These are phyloP conservation scores for Agonopterix subpropinquella DNA, from an alignment of 2,888 invertebrate genomes.

Conservation along the genomic window DNA sequence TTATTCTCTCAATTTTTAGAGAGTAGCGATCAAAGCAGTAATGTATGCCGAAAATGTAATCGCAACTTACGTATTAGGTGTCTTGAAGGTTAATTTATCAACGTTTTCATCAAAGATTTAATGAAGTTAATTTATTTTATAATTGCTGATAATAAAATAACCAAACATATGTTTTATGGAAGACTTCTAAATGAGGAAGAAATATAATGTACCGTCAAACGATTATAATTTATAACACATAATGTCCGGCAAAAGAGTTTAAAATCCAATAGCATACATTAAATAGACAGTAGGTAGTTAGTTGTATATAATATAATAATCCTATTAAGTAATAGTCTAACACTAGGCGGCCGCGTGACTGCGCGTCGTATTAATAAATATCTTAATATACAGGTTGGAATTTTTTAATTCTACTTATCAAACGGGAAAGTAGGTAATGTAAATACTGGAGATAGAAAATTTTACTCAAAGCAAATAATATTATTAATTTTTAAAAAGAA, in stretches of 20 bases:
- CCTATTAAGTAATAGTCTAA: not conserved
- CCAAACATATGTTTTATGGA: slow-evolving; percentile 27
- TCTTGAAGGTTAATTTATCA: not conserved
- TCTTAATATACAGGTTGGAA: too few species aligned
- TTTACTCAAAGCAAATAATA: too few species aligned
- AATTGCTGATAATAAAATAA: not conserved
- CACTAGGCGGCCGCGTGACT: not conserved
- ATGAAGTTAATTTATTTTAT: not conserved
- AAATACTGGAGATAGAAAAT: too few species aligned
- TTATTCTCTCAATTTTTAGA: too few species aligned
- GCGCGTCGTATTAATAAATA: not conserved
- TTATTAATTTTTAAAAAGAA: too few species aligned
- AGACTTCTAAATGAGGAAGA: slow-evolving; percentile 20
- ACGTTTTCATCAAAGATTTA: not conserved
- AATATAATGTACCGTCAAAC: slow-evolving; percentile 7
- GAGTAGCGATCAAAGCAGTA: too few species aligned
- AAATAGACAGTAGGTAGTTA: slow-evolving; percentile 1
- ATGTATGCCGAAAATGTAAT: too few species aligned
- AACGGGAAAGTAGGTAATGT: too few species aligned
- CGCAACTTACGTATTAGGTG: too few species aligned
- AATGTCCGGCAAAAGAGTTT: slow-evolving; percentile 19
- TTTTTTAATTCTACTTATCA: too few species aligned
- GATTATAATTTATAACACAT: slow-evolving; percentile 8
- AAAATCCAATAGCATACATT: slow-evolving; percentile 11
- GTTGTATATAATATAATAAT: too few species aligned